Evolutionary conservation across 2,888 invertebrate genomes (phyloP), one percentile per base, ranked within the genome.

Genomic region (Pristionchus arcanus): DNA sequence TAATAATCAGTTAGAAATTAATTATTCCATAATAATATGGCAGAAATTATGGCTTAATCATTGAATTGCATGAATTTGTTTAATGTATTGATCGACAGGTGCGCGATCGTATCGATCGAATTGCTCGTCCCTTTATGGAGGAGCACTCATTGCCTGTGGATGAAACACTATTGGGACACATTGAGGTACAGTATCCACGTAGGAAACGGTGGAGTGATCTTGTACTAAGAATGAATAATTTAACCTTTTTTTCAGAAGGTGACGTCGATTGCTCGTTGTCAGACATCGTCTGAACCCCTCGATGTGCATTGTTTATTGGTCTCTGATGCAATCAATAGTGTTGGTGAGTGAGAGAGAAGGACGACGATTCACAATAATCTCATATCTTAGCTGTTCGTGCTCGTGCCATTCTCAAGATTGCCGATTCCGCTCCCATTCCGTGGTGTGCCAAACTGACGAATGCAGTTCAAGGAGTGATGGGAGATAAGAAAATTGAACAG

Each of bases 71-170:
- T 49, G 42, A 49, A 49, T 49, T 49, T 49, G 42, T 49, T 13
- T 49, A 49, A 9, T 13, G 42, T 49, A 49, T 1, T 49, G n/a
- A 49, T 49, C 42, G 15, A 37, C 28, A 87, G 87, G 42, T 87
- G 16, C 68, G 87, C 2, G 87, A 87, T 25, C 87, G 87, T 19
- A 87, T 87, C 87, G 87, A 87, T 68, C 87, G 87, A 21, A 87
- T 87, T n/a, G 87, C 87, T 49, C 87, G 87, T 68, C 87, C 68
- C 28, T 87, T 49, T 68, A 87, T 87, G 87, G 87, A 68, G n/a
- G 87, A 87, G 19, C 87, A 87, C 49, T 66, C 68, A 21, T 68
- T 87, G 3, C 68, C 66, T 19, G 87, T 34, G 3, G 87, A 87
- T 68, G 68, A 87, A 49, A 87, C 87, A 31, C 87, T 87, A 1